Evolutionary conservation across 1,140 invertebrate genomes (phyloP).

Genomic region (Grapholita molesta): DNA sequence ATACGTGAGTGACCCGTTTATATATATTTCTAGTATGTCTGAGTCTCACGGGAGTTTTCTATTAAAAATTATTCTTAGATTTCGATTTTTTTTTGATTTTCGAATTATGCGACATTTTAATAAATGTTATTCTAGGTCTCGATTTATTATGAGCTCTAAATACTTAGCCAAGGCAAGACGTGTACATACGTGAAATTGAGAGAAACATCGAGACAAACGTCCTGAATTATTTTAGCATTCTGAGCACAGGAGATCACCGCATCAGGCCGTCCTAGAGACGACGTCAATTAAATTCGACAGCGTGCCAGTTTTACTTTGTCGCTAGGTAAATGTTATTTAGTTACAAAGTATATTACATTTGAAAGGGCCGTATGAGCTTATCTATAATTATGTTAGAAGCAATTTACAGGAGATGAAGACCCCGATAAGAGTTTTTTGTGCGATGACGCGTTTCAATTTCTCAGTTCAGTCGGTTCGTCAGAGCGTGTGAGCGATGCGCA

Average conservation of each 20-base stretch:
- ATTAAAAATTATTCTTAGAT: conserved; percentile 63
- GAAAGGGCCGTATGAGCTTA: not conserved
- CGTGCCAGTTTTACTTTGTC: conserved; percentile 32
- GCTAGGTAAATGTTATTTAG: conserved; percentile 29
- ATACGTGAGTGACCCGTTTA: too few species aligned
- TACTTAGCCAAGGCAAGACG: conserved; percentile 46
- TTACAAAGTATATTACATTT: conserved; percentile 32
- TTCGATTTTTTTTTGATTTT: conserved; percentile 68
- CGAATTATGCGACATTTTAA: conserved; percentile 50
- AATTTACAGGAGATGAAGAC: conserved; percentile 26
- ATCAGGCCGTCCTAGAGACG: conserved; percentile 26
- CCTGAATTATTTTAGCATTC: conserved; percentile 51
- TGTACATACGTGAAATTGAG: conserved; percentile 54
- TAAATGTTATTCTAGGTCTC: conserved; percentile 59
- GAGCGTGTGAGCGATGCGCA: conserved; percentile 63
- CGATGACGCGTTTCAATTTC: conserved; percentile 71
- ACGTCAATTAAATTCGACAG: conserved; percentile 35
- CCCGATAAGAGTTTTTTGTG: conserved; percentile 40
- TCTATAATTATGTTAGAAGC: conserved; percentile 29
- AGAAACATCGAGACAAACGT: conserved; percentile 45
- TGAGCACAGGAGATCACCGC: conserved; percentile 24
- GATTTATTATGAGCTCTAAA: conserved; percentile 68
- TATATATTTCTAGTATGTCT: too few species aligned
- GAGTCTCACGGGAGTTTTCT: too few species aligned
- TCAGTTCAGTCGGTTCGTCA: conserved; percentile 71